Conservation (phyloP, 2,113 vertebrate species). For the Rhagologus leucostigma region DNA sequence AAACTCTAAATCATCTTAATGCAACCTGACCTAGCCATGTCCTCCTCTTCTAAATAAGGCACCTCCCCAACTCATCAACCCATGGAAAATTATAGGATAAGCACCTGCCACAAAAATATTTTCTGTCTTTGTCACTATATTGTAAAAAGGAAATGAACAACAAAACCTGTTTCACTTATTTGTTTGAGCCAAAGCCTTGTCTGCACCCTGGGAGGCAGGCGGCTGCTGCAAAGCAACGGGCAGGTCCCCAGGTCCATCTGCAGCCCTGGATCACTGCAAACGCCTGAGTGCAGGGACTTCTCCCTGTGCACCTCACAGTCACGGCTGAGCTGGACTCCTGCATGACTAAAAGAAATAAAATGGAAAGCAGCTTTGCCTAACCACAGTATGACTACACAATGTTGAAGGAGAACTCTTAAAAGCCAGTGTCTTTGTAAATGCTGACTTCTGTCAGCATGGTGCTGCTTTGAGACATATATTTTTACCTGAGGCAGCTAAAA, state of each 20-base stretch:
- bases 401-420: neutral
- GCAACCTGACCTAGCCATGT: neutral
- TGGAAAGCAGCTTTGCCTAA: neutral
- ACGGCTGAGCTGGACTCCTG: neutral
- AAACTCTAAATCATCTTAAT: constrained; percentile 17
- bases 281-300: rapidly evolving
- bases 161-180: neutral
- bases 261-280: neutral
- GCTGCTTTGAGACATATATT: neutral
- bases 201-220: neutral
- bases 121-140: constrained; percentile 1
- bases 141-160: constrained; percentile 14
- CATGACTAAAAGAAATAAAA: rapidly evolving
- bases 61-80: neutral
- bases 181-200: neutral
- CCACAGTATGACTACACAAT: neutral
- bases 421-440: neutral
- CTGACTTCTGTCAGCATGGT: neutral
- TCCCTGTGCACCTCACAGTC: neutral
- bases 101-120: constrained; percentile 22
- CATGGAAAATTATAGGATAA: constrained; percentile 36
- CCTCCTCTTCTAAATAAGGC: constrained; percentile 5
- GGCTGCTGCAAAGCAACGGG: neutral
- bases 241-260: neutral
- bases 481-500: neutral